These are phyloP conservation scores for Tenualosa thibaudeaui DNA, from an alignment of 2,797 vertebrate species.

Conservation along the genomic window DNA sequence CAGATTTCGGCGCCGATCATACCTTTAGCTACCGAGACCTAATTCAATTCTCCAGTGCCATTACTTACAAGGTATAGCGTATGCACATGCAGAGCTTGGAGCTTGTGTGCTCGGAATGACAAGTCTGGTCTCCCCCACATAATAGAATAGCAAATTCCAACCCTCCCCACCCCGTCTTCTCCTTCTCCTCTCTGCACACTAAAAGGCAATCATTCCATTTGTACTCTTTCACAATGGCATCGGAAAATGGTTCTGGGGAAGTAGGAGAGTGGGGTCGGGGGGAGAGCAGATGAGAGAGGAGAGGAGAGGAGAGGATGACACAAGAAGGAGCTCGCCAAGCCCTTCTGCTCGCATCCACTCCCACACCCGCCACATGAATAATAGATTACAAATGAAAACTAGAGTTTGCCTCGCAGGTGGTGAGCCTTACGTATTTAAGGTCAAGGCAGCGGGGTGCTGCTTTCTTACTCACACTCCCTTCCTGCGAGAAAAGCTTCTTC, in stretches of 20 bases:
- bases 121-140: constrained; percentile 63
- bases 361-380: constrained; percentile 62
- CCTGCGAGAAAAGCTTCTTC: neutral
- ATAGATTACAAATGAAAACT: constrained; percentile 74
- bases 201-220: constrained; percentile 70
- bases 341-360: constrained; percentile 1
- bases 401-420: constrained; percentile 62
- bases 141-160: constrained; percentile 59
- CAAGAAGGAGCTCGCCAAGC: constrained; percentile 9
- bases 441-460: constrained; percentile 50
- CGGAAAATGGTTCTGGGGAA: constrained; percentile 54
- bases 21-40: constrained; percentile 66
- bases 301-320: neutral
- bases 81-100: constrained; percentile 38
- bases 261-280: constrained; percentile 39
- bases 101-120: constrained; percentile 63
- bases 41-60: constrained; percentile 67
- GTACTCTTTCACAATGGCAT: constrained; percentile 68
- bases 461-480: constrained; percentile 9
- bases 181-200: constrained; percentile 44
- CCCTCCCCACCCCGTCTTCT: neutral
- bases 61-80: constrained; percentile 63
- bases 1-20: constrained; percentile 65
- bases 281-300: neutral
- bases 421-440: constrained; percentile 58